Evolutionary conservation across 2,797 vertebrate genomes (phyloP), one percentile per base, ranked within the genome.

Genomic region (Ctenochaetus hawaiiensis): DNA sequence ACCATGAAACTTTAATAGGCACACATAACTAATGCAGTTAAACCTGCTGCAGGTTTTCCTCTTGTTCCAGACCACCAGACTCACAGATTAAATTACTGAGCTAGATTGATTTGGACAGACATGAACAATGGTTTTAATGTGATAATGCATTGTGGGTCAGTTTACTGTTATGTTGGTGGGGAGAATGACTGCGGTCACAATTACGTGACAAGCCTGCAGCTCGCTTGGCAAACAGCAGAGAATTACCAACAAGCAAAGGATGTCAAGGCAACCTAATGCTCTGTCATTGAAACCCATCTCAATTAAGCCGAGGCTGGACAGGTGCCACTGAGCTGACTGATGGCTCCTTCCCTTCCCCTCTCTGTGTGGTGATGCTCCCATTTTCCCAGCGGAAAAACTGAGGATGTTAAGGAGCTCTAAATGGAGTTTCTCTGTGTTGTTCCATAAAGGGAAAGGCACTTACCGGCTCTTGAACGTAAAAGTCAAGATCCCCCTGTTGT

Each of bases 1-100:
- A 70, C 74, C 90, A 90, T 95, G 92, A 87, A 89, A 93, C 77
- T 87, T 91, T 87, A 85, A 94, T 91, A 84, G 82, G 66, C 63
- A 64, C 70, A 76, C 81, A 87, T 90, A 87, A 87, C 85, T 89
- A 87, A 94, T 89, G 80, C 77, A 51, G 79, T 89, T 91, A 87
- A 77, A 82, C 52, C 54, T 66, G 58, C 83, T 66, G 58, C 75
- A 82, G 80, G 76, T 85, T 80, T 80, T 34, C 73, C 61, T 45
- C 26, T 75, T 65, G 39, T 64, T 72, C 62, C 58, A 75, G 80
- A 82, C 80, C 81, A 79, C 81, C 85, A 80, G 83, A 79, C 80
- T 73, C 83, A 52, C 82, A 77, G 72, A 91, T 88, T 87, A 62
- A 0, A 88, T 88, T 87, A 87, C 77, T 59, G 82, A 88, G 85